phyloP scores from a whole-genome alignment of 2,888 invertebrate genomes.

The Iphiclides podalirius region DNA sequence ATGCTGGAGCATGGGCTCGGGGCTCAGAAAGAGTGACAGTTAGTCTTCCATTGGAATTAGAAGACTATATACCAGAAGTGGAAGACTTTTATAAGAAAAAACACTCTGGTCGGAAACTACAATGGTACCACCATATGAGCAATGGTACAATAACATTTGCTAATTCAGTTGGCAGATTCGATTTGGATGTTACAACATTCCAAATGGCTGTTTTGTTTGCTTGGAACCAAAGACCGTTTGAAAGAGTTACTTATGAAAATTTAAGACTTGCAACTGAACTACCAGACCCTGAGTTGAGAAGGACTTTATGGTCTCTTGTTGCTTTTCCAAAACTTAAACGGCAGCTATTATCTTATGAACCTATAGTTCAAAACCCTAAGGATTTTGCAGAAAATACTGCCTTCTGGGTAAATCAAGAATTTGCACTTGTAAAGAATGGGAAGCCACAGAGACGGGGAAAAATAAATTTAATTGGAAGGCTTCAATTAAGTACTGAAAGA shows the following conservation, averaged over 20 bases:
- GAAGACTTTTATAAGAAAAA: conserved; percentile 99
- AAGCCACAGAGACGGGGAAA: conserved; percentile 97
- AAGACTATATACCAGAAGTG: conserved; percentile 99
- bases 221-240: conserved; percentile 97
- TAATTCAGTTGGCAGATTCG: conserved; percentile 95
- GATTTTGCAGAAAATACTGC: conserved; percentile 95
- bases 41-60: conserved; percentile 96
- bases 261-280: conserved; percentile 97
- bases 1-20: conserved; percentile 98
- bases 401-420: conserved; percentile 99
- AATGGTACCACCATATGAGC: conserved; percentile 99
- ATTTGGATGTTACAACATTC: conserved; percentile 99
- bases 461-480: conserved; percentile 96
- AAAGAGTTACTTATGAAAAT: conserved; percentile 97
- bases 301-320: conserved; percentile 97
- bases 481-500: conserved; percentile 96
- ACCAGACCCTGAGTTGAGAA: conserved; percentile 95
- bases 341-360: conserved; percentile 92
- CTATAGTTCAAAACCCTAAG: conserved; percentile 91
- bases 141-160: conserved; percentile 98
- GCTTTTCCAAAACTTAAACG: conserved; percentile 97
- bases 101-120: conserved; percentile 97
- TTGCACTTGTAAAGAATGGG: conserved; percentile 95
- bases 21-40: conserved; percentile 97
- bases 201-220: conserved; percentile 99